Conservation (phyloP, 2,797 vertebrate species). For the Bradypodion ventrale region DNA sequence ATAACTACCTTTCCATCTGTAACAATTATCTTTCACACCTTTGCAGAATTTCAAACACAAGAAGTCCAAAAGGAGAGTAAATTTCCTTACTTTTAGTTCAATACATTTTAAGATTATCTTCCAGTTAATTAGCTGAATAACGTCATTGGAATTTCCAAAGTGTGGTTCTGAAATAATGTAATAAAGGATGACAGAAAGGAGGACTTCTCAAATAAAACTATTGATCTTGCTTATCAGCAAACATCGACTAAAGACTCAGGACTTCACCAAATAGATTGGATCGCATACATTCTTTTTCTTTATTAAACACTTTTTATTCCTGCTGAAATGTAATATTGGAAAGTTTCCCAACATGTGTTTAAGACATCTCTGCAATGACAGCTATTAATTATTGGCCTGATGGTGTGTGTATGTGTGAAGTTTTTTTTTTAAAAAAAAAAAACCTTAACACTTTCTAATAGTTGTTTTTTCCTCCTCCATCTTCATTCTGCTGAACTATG, state of each 20-base stretch:
- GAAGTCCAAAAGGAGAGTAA: neutral
- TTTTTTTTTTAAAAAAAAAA: no score
- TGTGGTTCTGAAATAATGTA: constrained; percentile 9
- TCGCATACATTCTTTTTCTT: neutral
- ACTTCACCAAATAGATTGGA: constrained; percentile 23
- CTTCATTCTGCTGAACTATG: neutral
- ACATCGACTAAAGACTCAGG: constrained; percentile 17
- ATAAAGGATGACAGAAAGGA: constrained; percentile 1
- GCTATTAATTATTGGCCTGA: neutral
- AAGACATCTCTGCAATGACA: constrained; percentile 20
- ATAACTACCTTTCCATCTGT: neutral
- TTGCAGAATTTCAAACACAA: constrained; percentile 15
- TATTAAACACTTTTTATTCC: constrained; percentile 1
- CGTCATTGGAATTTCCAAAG: neutral
- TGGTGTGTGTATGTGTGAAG: constrained; percentile 16
- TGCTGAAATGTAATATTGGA: constrained; percentile 32
- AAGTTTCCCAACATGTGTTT: constrained; percentile 35
- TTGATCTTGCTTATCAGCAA: neutral
- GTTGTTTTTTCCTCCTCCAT: neutral
- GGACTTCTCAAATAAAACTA: constrained; percentile 14
- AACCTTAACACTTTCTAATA: constrained; percentile 20
- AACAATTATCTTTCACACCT: neutral
- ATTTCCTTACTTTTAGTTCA: constrained; percentile 5
- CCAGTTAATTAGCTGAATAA: constrained; percentile 18
- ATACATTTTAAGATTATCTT: constrained; percentile 22